Percentiles rank a stretch among this genome's conserved stretches.
Conservation (phyloP, 2,113 vertebrate species). For the Probosciger aterrimus region DNA sequence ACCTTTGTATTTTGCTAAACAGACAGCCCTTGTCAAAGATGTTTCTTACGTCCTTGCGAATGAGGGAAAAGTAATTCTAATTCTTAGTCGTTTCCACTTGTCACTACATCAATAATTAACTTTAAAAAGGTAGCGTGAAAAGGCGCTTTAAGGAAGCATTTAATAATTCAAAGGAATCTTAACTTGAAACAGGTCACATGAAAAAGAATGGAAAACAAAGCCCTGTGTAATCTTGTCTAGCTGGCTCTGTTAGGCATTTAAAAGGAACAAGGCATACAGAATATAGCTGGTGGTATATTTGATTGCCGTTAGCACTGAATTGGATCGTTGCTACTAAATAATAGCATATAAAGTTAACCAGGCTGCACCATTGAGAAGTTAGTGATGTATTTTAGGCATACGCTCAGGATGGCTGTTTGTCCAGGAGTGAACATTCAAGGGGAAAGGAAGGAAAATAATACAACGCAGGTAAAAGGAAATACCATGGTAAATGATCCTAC, state of each 20-base stretch:
- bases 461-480: constrained; percentile 31
- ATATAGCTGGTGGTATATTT: neutral
- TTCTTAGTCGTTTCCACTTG: constrained; percentile 66
- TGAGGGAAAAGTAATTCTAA: constrained; percentile 38
- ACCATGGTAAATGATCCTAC: constrained; percentile 56
- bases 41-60: constrained; percentile 52
- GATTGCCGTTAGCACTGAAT: neutral
- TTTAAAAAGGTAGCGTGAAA: constrained; percentile 62
- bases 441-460: constrained; percentile 29
- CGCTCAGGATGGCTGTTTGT: neutral
- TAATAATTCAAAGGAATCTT: constrained; percentile 77
- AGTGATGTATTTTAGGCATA: neutral
- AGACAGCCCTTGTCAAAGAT: constrained; percentile 63
- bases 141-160: constrained; percentile 74
- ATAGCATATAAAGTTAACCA: neutral
- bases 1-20: constrained; percentile 62
- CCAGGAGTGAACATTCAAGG: constrained; percentile 19
- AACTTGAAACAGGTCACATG: constrained; percentile 69
- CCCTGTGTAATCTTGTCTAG: neutral
- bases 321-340: neutral
- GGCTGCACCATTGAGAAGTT: neutral
- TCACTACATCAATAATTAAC: constrained; percentile 75
- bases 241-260: neutral
- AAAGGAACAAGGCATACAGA: neutral
- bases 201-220: constrained; percentile 68